Conservation (phyloP, 2,888 invertebrate species). For the Sesia bembeciformis region DNA sequence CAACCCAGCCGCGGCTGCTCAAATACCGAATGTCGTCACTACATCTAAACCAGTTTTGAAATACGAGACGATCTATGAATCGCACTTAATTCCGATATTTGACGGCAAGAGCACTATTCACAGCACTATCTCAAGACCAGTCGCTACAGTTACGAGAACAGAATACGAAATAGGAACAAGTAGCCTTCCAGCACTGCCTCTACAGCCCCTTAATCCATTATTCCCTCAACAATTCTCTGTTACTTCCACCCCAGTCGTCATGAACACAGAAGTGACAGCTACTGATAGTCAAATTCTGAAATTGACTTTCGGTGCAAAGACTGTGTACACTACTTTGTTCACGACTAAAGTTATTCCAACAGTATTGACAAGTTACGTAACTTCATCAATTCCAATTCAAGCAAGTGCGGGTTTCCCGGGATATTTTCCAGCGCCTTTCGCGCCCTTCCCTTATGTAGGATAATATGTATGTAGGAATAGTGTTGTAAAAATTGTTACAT, state of each 20-base stretch:
- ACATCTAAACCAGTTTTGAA: conserved; percentile 85
- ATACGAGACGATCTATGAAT: conserved; percentile 86
- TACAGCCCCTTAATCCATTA: conserved; percentile 72
- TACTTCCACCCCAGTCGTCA: conserved; percentile 86
- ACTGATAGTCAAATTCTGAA: conserved; percentile 88
- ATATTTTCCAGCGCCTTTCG: conserved; percentile 84
- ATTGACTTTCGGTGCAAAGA: conserved; percentile 92
- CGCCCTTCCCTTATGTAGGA: conserved; percentile 84
- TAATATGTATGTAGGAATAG: conserved; percentile 34
- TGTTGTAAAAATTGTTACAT: neutral
- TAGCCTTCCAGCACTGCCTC: conserved; percentile 76
- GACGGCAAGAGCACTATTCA: conserved; percentile 83
- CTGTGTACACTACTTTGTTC: conserved; percentile 89
- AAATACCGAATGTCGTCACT: conserved; percentile 82
- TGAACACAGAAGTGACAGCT: conserved; percentile 84
- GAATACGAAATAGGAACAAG: conserved; percentile 86
- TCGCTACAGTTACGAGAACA: conserved; percentile 85
- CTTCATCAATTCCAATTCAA: conserved; percentile 84
- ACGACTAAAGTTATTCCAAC: conserved; percentile 89
- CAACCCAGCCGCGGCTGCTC: conserved; percentile 79
- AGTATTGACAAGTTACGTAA: conserved; percentile 86
- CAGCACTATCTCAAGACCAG: conserved; percentile 85
- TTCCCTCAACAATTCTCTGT: conserved; percentile 81
- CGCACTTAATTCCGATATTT: conserved; percentile 85
- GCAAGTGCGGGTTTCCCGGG: conserved; percentile 83